Evolutionary conservation across 2,797 vertebrate genomes (phyloP).

Genomic region (Manis javanica): DNA sequence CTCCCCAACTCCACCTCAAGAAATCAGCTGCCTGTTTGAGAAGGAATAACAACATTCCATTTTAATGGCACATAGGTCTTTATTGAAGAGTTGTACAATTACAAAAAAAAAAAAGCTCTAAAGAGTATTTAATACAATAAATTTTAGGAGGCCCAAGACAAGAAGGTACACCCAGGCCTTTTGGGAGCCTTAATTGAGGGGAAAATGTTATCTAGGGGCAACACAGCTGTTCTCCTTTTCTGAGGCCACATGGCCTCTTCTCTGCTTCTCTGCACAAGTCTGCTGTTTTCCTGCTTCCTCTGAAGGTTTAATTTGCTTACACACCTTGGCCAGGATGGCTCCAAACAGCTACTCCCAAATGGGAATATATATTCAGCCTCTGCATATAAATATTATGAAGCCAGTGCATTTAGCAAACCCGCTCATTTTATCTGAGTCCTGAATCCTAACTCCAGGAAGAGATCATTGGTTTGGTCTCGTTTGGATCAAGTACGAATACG

Average conservation of each 20-base stretch:
- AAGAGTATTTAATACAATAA: not conserved
- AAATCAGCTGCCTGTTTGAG: not conserved
- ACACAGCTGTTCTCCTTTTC: too few relatives aligned
- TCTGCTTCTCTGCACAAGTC: not conserved
- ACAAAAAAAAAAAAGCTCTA: not conserved
- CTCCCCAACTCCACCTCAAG: not conserved
- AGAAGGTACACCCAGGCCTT: not conserved
- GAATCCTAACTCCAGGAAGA: not conserved
- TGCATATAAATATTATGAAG: not conserved
- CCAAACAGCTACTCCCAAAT: not conserved
- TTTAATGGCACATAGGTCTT: not conserved
- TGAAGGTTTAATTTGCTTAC: not conserved
- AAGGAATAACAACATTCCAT: not conserved
- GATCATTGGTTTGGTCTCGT: not conserved
- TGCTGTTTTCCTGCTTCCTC: not conserved
- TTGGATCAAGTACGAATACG: not conserved
- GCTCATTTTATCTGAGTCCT: not conserved
- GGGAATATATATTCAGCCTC: not conserved
- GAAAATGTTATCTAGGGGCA: not conserved
- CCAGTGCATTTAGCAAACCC: not conserved
- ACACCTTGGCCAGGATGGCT: not conserved
- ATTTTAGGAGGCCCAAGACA: not conserved
- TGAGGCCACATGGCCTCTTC: too few relatives aligned
- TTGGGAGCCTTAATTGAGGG: not conserved
- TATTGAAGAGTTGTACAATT: not conserved